Conservation (phyloP, 2,113 vertebrate species). For the Vombatus ursinus region DNA sequence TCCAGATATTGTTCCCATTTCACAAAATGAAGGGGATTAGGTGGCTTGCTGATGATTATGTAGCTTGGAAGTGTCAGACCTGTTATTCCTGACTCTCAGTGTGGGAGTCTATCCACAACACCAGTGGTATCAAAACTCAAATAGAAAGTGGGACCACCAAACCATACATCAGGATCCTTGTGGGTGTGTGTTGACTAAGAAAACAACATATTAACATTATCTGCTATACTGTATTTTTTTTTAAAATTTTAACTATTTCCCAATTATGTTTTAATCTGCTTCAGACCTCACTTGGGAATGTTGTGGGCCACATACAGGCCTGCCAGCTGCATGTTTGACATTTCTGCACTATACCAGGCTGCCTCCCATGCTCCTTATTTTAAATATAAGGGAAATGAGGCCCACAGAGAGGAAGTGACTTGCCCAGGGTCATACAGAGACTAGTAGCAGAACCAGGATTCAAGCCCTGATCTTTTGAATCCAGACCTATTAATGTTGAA, state of each 20-base stretch:
- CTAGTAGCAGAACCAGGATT: neutral
- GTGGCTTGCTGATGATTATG: neutral
- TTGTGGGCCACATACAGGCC: neutral
- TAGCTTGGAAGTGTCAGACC: neutral
- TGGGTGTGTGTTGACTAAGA: neutral
- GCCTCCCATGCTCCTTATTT: neutral
- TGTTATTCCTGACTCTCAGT: neutral
- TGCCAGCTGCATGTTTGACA: neutral
- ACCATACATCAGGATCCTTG: neutral
- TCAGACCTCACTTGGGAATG: neutral
- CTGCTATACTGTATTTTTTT: neutral
- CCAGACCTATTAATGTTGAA: neutral
- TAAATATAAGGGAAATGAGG: neutral
- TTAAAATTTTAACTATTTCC: neutral
- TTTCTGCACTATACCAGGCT: neutral
- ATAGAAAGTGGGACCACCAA: neutral
- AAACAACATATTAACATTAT: neutral
- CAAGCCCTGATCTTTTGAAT: neutral
- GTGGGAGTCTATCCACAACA: neutral
- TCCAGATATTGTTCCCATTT: neutral
- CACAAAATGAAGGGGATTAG: neutral
- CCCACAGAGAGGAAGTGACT: neutral
- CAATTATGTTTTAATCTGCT: neutral
- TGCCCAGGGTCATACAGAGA: neutral
- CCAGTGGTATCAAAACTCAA: neutral